Conservation (phyloP, 2,888 invertebrate species). For the Keiferia lycopersicella region DNA sequence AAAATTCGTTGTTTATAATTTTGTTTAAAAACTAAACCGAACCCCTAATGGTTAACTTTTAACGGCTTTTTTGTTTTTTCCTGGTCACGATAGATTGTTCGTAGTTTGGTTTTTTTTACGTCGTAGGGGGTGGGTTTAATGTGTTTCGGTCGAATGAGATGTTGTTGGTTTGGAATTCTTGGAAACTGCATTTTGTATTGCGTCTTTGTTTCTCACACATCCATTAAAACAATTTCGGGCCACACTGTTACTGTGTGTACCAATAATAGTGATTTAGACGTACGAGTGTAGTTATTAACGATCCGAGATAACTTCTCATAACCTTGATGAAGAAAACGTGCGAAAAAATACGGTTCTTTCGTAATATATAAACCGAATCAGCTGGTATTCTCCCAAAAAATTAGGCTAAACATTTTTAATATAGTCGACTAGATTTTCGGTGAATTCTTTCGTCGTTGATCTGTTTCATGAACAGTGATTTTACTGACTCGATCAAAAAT, state of each 20-base stretch:
- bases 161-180: slow-evolving; percentile 5
- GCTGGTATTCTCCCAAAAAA: too few species aligned
- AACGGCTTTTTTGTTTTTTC: slow-evolving; percentile 36
- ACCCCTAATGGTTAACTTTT: slow-evolving; percentile 39
- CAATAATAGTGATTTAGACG: slow-evolving; percentile 1
- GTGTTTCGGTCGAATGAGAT: slow-evolving; percentile 14
- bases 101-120: neutral
- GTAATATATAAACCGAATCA: too few species aligned
- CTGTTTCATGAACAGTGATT: too few species aligned
- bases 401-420: too few species aligned
- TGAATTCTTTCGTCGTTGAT: too few species aligned
- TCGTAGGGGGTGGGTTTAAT: slow-evolving; percentile 15
- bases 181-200: slow-evolving; percentile 1
- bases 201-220: slow-evolving; percentile 9
- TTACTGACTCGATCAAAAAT: too few species aligned
- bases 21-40: slow-evolving; percentile 37
- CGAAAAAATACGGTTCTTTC: too few species aligned
- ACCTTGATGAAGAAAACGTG: too few species aligned
- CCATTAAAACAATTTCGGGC: neutral
- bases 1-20: neutral
- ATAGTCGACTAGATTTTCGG: too few species aligned
- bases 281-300: neutral
- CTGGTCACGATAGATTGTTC: slow-evolving; percentile 30
- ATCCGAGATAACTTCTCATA: neutral
- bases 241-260: neutral